Conservation (phyloP, 2,888 invertebrate species). For the Drosophila paranaensis region DNA sequence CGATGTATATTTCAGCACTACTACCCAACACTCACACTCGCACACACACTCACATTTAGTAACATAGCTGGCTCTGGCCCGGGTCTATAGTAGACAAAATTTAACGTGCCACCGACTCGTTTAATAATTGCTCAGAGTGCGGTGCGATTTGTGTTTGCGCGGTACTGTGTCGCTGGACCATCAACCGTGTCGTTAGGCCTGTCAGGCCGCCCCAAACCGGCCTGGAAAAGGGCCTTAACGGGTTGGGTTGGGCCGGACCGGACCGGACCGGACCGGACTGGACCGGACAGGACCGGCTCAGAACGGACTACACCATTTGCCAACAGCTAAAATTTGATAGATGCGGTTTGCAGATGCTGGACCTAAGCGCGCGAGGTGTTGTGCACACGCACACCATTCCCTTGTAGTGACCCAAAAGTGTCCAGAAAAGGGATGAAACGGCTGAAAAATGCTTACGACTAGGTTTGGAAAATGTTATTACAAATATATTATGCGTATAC, state of each 20-base stretch:
- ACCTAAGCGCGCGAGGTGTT: constrained; percentile 71
- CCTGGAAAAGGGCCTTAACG: constrained; percentile 22
- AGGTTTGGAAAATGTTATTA: constrained; percentile 76
- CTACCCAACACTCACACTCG: constrained; percentile 10
- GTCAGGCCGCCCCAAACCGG: constrained; percentile 63
- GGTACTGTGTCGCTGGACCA: constrained; percentile 64
- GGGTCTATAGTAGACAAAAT: constrained; percentile 71
- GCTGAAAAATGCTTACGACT: constrained; percentile 78
- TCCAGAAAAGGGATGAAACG: constrained; percentile 79
- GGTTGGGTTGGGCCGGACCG: constrained; percentile 12
- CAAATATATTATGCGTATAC: constrained; percentile 75
- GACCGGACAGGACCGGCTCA: constrained; percentile 39
- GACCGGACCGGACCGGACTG: constrained; percentile 21
- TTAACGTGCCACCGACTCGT: constrained; percentile 77
- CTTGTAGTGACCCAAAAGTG: constrained; percentile 65
- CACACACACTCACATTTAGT: constrained; percentile 14
- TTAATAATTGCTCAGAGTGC: constrained; percentile 78
- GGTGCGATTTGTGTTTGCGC: constrained; percentile 73
- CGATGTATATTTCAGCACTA: constrained; percentile 68
- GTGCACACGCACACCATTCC: constrained; percentile 40
- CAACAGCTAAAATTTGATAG: constrained; percentile 73
- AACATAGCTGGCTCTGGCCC: constrained; percentile 58
- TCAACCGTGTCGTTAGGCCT: constrained; percentile 78
- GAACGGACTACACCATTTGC: constrained; percentile 56
- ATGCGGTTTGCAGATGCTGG: constrained; percentile 78